Conservation (phyloP, 2,797 vertebrate species). For the Spinus pinus region DNA sequence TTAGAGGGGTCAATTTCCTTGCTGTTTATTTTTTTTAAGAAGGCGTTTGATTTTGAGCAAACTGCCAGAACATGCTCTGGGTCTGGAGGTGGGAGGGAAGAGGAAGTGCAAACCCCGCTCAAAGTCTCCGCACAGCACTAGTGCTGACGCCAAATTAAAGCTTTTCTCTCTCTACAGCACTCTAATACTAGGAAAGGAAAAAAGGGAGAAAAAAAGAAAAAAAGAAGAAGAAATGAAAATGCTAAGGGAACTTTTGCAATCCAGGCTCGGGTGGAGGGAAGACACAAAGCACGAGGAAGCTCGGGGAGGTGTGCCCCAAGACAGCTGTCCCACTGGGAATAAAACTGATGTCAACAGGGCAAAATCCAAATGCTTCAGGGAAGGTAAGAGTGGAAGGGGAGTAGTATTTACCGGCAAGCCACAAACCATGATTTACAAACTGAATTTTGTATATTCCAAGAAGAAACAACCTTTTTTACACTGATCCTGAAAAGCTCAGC, state of each 20-base stretch:
- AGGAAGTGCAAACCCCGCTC: background rate
- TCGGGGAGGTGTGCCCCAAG: accelerated
- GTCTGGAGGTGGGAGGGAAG: constrained; percentile 12
- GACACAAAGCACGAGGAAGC: background rate
- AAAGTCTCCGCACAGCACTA: background rate
- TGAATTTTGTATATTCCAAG: background rate
- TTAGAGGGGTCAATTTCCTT: background rate
- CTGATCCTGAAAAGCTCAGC: background rate
- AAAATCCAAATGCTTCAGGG: background rate
- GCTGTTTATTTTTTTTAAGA: constrained; percentile 33
- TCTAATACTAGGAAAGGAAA: no score
- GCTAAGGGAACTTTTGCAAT: background rate
- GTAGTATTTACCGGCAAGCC: background rate
- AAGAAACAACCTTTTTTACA: background rate
- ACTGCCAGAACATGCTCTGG: background rate
- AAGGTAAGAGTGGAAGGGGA: accelerated
- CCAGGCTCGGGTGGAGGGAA: accelerated
- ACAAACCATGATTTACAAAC: background rate
- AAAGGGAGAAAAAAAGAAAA: background rate
- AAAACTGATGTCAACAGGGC: background rate
- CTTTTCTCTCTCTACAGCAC: background rate
- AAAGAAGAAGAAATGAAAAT: accelerated
- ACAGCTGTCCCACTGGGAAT: background rate
- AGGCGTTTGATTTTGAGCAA: background rate
- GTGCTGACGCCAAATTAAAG: background rate